phyloP scores from a whole-genome alignment of 2,113 vertebrate species.

The Corythornis madagascariensis region DNA sequence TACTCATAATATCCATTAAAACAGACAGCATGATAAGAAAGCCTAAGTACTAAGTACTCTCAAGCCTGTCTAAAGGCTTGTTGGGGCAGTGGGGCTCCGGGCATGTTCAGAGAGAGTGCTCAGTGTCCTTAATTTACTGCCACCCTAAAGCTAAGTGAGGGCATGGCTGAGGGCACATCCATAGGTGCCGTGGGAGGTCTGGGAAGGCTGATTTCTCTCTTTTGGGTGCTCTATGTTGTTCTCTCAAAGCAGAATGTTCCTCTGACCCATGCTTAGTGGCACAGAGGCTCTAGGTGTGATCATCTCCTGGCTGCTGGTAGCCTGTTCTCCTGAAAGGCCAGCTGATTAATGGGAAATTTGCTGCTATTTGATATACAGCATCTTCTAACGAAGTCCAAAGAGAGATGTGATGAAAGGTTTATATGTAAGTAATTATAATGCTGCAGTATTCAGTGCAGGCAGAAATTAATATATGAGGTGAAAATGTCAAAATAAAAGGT shows the following conservation, averaged over 20 bases:
- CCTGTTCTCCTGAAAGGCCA: constrained; percentile 34
- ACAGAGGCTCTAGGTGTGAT: background rate
- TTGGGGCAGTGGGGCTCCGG: background rate
- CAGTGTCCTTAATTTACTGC: background rate
- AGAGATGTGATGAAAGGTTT: constrained; percentile 66
- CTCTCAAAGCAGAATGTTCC: background rate
- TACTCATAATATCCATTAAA: background rate
- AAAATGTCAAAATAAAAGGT: constrained; percentile 72
- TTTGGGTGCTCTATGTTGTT: rapidly evolving
- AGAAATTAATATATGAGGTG: constrained; percentile 57
- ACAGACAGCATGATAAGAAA: background rate
- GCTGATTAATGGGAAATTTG: constrained; percentile 48
- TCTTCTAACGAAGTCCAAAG: constrained; percentile 66
- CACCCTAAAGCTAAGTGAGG: background rate
- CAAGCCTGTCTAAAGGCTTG: background rate
- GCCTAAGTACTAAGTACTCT: background rate
- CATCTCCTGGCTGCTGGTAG: background rate
- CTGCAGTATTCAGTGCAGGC: constrained; percentile 53
- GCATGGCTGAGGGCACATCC: background rate
- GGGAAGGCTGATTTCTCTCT: background rate
- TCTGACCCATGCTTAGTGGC: background rate
- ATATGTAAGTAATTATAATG: constrained; percentile 69
- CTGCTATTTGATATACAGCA: constrained; percentile 42
- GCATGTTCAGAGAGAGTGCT: background rate
- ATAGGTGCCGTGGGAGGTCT: rapidly evolving